These are phyloP conservation scores for Montifringilla adamsi DNA, from an alignment of 2,113 vertebrate species.

Conservation along the genomic window DNA sequence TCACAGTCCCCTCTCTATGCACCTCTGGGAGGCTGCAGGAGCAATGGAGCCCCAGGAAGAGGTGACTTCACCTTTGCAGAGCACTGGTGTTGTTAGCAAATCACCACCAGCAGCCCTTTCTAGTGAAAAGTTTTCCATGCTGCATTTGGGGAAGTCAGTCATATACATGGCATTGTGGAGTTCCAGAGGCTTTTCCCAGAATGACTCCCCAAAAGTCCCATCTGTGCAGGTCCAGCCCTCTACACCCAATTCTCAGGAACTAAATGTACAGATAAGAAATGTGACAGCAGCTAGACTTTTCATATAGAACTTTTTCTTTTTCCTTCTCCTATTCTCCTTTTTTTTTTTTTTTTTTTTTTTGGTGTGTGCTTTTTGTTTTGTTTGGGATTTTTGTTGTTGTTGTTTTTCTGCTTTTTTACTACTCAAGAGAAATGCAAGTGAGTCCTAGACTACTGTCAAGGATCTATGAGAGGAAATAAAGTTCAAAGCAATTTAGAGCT, in stretches of 20 bases:
- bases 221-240: not conserved
- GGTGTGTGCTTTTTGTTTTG: too few relatives aligned
- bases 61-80: not conserved
- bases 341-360: too few relatives aligned
- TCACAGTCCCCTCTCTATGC: not conserved
- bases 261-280: not conserved
- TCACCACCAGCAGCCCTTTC: not conserved
- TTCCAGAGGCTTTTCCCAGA: not conserved
- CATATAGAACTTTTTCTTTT: not conserved
- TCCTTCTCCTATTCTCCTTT: not conserved
- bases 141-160: not conserved
- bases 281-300: not conserved
- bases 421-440: not conserved
- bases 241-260: not conserved
- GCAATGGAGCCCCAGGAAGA: accelerated
- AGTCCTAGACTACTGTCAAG: not conserved
- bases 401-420: not conserved
- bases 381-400: not conserved
- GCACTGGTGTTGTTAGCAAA: not conserved
- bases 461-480: not conserved
- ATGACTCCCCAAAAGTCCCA: not conserved
- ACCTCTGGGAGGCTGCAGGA: not conserved
- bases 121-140: not conserved
- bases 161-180: not conserved
- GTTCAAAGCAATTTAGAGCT: not conserved